Evolutionary conservation across 2,797 vertebrate genomes (phyloP).

Genomic region (Aphelocoma californica): DNA sequence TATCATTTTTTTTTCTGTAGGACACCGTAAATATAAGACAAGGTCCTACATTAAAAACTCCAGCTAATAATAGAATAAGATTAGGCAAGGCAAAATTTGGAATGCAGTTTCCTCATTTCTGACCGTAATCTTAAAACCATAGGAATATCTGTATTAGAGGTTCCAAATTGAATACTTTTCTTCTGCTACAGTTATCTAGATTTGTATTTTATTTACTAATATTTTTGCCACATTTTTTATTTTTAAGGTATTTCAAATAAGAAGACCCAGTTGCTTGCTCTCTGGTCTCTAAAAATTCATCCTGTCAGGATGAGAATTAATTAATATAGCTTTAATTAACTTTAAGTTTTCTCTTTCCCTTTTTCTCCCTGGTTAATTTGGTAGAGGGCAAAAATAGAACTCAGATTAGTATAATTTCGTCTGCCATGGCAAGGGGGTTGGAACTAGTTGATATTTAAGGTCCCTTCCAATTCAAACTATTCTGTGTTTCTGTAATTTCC

Average conservation of each 20-base stretch:
- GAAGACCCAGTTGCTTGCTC: background rate
- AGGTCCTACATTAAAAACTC: background rate
- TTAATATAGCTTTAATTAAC: constrained; percentile 24
- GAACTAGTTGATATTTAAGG: background rate
- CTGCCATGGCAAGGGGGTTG: background rate
- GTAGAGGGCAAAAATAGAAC: background rate
- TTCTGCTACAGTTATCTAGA: background rate
- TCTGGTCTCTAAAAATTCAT: constrained; percentile 22
- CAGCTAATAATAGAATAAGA: background rate
- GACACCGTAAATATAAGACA: background rate
- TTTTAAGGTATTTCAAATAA: background rate
- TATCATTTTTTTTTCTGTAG: background rate
- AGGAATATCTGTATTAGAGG: background rate
- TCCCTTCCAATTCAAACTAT: background rate
- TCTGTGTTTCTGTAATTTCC: background rate
- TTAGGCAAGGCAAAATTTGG: background rate
- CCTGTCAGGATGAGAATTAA: constrained; percentile 2
- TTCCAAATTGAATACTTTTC: background rate
- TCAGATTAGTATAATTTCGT: background rate
- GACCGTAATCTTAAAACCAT: background rate
- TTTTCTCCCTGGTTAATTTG: background rate
- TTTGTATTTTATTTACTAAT: background rate
- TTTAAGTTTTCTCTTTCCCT: background rate
- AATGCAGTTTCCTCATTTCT: background rate
- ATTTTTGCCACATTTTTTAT: background rate